Conservation (phyloP, 1,140 invertebrate genomes). For the Liolophura sinensis region DNA sequence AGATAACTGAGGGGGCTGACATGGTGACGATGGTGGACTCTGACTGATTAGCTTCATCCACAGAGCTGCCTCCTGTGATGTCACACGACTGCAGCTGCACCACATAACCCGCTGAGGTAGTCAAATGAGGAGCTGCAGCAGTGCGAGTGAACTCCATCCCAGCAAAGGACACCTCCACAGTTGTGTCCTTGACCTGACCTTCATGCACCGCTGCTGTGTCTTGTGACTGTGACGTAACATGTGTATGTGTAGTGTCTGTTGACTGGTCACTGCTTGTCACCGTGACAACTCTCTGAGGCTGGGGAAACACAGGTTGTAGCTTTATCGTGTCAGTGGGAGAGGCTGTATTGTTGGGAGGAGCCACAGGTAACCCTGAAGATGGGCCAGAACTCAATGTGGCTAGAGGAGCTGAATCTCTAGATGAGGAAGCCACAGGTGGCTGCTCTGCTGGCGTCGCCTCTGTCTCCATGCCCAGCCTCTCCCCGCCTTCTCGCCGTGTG, state of each 20-base stretch:
- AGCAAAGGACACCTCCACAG: not conserved
- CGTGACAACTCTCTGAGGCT: no score
- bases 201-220: not conserved
- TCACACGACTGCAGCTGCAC: no score
- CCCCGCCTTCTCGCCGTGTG: conserved; percentile 3
- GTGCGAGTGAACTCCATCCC: not conserved
- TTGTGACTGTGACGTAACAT: no score
- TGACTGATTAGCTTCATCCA: not conserved
- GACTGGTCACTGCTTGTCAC: no score
- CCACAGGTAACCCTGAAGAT: conserved; percentile 10
- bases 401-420: not conserved
- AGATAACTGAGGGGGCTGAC: no score
- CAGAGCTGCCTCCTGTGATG: no score
- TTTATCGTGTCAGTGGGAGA: not conserved
- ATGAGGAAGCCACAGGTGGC: not conserved
- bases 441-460: not conserved
- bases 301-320: not conserved
- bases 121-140: not conserved
- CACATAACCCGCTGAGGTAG: no score
- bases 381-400: conserved; percentile 1
- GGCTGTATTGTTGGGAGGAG: not conserved
- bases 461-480: not conserved
- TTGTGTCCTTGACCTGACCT: not conserved
- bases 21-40: not conserved
- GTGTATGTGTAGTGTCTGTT: no score